Base-by-base conservation (phyloP, 1,140 invertebrate genomes). In the Potamilus streckersoni region DNA sequence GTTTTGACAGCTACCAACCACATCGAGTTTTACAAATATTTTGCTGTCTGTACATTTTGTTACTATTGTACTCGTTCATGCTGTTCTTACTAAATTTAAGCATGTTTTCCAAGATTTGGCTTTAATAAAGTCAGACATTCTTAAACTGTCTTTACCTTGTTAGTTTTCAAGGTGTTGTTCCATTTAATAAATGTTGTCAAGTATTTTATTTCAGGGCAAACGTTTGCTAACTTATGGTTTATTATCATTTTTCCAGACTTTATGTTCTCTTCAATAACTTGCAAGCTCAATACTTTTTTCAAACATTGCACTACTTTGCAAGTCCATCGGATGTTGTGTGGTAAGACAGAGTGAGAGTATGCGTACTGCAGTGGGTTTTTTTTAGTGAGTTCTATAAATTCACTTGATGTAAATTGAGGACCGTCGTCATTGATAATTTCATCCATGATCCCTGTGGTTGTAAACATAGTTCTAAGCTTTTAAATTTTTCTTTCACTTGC, bases 311-410 rank as follows among this genome's bases (percentile, higher is more conserved):
- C 86, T 3, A 73, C 69, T 16, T 83, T 27, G 84, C 85, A 65
- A 67, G 67, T 68, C 84, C 85, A 79, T 87, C 85, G 19, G 78
- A 73, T 20, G 69, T 60, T n/a, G 84, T 80, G 72, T 85, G 84
- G 59, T 84, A 82, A 14, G 80, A 38, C 0, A 38, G 38, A 27
- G 65, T 76, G 19, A 57, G 75, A 14, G 80, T 70, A 63, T 84
- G 83, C 55, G 59, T 56, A 64, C 80, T 76, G 56, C 83, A 81
- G 71, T 80, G 80, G 15, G 38, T 38, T 23, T 23, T 23, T 23
- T 23, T 23, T 62, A 23, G 77, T 64, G 63, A 84, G 88, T 27
- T 76, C 49, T 64, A 76, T 57, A 72, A 86, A 86, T 71, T 83
- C 79, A 38, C 72, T 66, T 57, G 65, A 57, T 23, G 67, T 80